These are phyloP conservation scores for Natrix natrix DNA, from an alignment of 2,797 vertebrate species.

Conservation along the genomic window DNA sequence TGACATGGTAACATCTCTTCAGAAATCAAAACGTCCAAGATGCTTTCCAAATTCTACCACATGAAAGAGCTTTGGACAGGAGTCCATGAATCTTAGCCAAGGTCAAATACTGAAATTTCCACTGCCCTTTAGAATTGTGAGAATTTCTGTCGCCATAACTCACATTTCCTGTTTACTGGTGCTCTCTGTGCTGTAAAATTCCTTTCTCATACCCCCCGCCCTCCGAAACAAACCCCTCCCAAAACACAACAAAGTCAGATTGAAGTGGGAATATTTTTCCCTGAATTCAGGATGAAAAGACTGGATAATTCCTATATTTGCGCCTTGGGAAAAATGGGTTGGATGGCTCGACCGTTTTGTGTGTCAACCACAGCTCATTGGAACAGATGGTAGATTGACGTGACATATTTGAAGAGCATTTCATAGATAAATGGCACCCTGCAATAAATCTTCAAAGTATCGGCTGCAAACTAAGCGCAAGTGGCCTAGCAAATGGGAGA, in stretches of 20 bases:
- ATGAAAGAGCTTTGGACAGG: conserved; percentile 5
- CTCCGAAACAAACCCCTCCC: not conserved
- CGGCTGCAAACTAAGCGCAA: not conserved
- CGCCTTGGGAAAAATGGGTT: not conserved
- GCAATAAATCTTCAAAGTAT: not conserved
- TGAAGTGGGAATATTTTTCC: not conserved
- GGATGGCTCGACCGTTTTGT: not conserved
- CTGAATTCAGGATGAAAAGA: not conserved
- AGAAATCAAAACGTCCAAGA: not conserved
- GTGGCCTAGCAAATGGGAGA: not conserved
- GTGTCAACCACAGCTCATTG: not conserved
- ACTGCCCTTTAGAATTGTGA: conserved; percentile 9
- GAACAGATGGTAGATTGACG: not conserved
- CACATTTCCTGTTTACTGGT: conserved; percentile 39
- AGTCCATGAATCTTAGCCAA: conserved; percentile 21
- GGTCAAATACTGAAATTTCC: conserved; percentile 21
- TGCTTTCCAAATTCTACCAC: conserved; percentile 3
- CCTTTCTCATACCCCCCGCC: conserved; percentile 30
- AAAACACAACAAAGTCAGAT: conserved; percentile 13
- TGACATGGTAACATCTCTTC: not conserved
- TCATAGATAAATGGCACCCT: not conserved
- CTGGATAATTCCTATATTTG: not conserved
- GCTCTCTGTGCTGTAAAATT: conserved; percentile 38
- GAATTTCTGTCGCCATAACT: conserved; percentile 23
- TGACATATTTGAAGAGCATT: not conserved